These are phyloP conservation scores for Sphyrna mokarran DNA, from an alignment of 2,113 vertebrate species.

Conservation along the genomic window DNA sequence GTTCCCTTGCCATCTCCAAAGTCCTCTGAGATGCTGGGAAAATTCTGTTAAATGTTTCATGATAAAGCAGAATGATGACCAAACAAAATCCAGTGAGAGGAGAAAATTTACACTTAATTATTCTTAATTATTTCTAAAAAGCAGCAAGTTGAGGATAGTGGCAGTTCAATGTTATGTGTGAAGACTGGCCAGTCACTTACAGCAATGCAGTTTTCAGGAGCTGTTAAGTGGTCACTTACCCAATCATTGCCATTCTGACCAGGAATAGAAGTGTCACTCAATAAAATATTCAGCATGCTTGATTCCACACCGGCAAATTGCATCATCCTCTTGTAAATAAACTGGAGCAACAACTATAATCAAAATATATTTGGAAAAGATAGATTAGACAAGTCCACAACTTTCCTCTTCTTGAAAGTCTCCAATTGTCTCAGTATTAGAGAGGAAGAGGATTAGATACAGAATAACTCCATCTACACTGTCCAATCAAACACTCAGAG, in stretches of 20 bases:
- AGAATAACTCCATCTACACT: not conserved
- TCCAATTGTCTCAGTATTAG: not conserved
- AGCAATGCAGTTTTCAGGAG: not conserved
- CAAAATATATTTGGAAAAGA: not conserved
- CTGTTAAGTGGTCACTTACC: not conserved
- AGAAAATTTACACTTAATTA: not conserved
- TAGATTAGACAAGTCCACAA: not conserved
- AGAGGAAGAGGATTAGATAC: not conserved
- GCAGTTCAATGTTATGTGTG: not conserved
- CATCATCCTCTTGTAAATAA: slow-evolving; percentile 11
- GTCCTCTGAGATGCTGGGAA: not conserved
- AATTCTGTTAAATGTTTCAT: not conserved
- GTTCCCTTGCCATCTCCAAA: too few species aligned
- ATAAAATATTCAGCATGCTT: not conserved
- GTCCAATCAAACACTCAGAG: too few species aligned
- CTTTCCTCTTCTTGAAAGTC: not conserved
- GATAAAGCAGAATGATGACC: not conserved
- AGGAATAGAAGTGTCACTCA: not conserved
- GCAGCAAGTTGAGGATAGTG: not conserved
- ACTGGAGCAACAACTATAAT: slow-evolving; percentile 9
- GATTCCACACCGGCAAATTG: not conserved
- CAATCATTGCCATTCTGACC: not conserved
- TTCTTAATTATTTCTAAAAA: not conserved
- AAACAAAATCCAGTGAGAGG: not conserved
- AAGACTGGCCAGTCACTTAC: not conserved